Base-by-base conservation (phyloP, 2,888 invertebrate species). In the Dasysyrphus albostriatus region DNA sequence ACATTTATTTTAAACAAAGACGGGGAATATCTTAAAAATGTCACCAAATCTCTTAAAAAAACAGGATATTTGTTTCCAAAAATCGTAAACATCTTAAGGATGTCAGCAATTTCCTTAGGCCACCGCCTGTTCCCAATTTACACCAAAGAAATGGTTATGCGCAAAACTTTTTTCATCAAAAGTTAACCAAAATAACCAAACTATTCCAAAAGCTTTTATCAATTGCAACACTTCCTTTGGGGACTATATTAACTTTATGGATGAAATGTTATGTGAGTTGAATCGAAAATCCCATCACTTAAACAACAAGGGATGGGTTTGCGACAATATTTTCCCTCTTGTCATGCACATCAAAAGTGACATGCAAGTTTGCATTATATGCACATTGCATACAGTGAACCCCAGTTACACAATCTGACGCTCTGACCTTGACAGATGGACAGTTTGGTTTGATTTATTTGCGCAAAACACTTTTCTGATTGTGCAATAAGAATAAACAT, bases 361-460 rank as follows among this genome's bases (percentile, higher is more conserved):
- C 39, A 63, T 29, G 63, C 29, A 29, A 29, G 29, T n/a, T 63
- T 44, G 39, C 42, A 63, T 42, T 29, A n/a, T 9, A 44, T 63
- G 63, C 63, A 29, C 29, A 44, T 39, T 44, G 29, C 54, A 54
- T 19, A 63, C 63, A 44, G 10, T 63, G 42, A 19, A 61, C 12
- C 39, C 4, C 24, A 6, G 32, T 0, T n/a, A n/a, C 8, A 14
- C 14, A 63, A 63, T 63, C 44, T 63, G 44, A 29, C 14, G 10
- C 5, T 42, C 14, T 44, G 44, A 63, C 44, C 63, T 63, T 63
- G 63, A 44, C 63, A 63, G 63, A 63, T 44, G 63, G 44, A 63
- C 63, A 63, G n/a, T n/a, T 63, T n/a, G 24, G 44, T 63, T 42
- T 63, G 63, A 63, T 63, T 63, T 44, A 44, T 63, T 42, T 63